Base-by-base conservation (phyloP, 1,140 invertebrate species). In the Dendrolimus kikuchii region DNA sequence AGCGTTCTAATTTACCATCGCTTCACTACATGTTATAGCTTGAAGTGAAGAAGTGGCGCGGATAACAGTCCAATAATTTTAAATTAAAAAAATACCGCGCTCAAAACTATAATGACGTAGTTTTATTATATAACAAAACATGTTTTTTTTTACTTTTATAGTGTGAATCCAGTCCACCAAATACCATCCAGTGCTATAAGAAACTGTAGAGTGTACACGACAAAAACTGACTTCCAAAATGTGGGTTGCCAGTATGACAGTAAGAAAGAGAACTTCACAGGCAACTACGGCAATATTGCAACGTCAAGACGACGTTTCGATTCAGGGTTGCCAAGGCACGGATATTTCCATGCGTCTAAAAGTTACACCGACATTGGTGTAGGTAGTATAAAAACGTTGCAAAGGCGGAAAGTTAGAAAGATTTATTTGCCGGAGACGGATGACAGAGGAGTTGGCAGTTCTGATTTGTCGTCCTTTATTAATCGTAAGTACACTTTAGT, bases 361-460 rank as follows among this genome's bases (percentile, higher is more conserved):
- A 66, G 64, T 55, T 65, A 62, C 9, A 71, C 64, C 36, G 69
- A 77, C 8, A 59, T 81, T 5, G 72, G 75, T 0, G 62, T 80
- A 4, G 71, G 71, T 5, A 73, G 63, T 46, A 58, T 80, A 0
- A 77, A 73, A 40, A 53, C 64, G 5, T 40, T 71, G 7, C 64
- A 62, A 6, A 71, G 57, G 47, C 71, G 59, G 38, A 72, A 60
- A 56, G 64, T 74, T 3, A 76, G 57, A 42, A 64, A 62, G 38
- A 63, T 79, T 10, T 75, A 81, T 51, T 59, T 75, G 38, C 74
- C 76, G 3, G 68, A 74, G n/a, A 74, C 72, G 2, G 60, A 65
- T 7, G 68, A 79, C 5, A 65, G 55, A 46, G 76, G 66, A 2
- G 62, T 74, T 5, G 80, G 76, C 0, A 73, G 67, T 47, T 67